phyloP scores from a whole-genome alignment of 2,888 invertebrate species.

The Polietes domitor region DNA sequence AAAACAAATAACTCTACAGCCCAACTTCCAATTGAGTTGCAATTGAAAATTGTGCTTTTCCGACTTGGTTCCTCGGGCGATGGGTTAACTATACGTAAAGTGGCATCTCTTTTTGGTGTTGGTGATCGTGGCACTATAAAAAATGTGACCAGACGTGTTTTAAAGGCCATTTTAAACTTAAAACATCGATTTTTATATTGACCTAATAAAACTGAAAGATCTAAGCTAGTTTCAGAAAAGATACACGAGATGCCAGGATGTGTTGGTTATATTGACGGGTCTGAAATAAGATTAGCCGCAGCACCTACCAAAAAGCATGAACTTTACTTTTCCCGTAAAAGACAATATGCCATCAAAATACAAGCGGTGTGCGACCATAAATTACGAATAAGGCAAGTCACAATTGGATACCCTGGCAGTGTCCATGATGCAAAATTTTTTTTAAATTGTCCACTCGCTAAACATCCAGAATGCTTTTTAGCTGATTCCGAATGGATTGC shows the following conservation, averaged over 20 bases:
- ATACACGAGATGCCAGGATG: constrained; percentile 57
- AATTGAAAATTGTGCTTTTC: constrained; percentile 40
- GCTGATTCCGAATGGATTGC: constrained; percentile 48
- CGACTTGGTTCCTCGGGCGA: constrained; percentile 38
- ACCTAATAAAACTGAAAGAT: constrained; percentile 44
- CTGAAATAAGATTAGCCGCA: constrained; percentile 58
- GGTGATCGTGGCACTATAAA: no score
- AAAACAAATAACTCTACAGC: background rate
- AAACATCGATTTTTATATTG: constrained; percentile 48
- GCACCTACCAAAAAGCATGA: no score
- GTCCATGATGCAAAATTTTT: no score
- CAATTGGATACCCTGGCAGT: constrained; percentile 49
- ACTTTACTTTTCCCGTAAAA: constrained; percentile 59
- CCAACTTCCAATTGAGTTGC: constrained; percentile 36
- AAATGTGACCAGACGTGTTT: constrained; percentile 32
- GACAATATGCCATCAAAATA: constrained; percentile 54
- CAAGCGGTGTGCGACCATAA: constrained; percentile 48
- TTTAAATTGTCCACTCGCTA: constrained; percentile 41
- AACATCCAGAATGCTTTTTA: constrained; percentile 39
- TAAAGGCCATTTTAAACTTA: constrained; percentile 40
- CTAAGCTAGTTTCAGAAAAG: constrained; percentile 30
- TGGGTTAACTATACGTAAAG: no score
- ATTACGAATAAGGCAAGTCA: constrained; percentile 50
- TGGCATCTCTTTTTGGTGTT: no score
- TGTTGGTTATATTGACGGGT: constrained; percentile 57